Evolutionary conservation across 2,888 invertebrate genomes (phyloP).

Genomic region (Ypsolopha sequella): DNA sequence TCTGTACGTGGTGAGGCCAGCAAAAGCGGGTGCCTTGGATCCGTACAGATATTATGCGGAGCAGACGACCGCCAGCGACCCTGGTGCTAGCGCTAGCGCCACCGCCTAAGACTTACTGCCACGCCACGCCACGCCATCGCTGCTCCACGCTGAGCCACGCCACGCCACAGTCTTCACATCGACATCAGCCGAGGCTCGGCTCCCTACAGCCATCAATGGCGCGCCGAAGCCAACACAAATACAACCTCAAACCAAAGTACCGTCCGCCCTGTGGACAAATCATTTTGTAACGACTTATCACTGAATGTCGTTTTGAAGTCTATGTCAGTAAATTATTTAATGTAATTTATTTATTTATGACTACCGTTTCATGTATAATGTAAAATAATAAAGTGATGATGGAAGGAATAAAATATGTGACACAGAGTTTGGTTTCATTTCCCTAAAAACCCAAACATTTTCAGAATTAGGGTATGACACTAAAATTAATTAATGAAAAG

Average conservation of each 20-base stretch:
- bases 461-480: too few species aligned
- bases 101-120: neutral
- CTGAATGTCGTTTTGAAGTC: slow-evolving; percentile 49
- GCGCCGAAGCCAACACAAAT: slow-evolving; percentile 38
- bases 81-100: slow-evolving; percentile 8
- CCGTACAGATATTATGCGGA: slow-evolving; percentile 73
- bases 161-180: slow-evolving; percentile 8
- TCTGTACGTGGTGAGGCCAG: slow-evolving; percentile 73
- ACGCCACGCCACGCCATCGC: slow-evolving; percentile 26
- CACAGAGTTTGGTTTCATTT: slow-evolving; percentile 45
- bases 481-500: too few species aligned
- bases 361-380: slow-evolving; percentile 52
- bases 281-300: slow-evolving; percentile 31
- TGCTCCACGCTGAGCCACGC: slow-evolving; percentile 2
- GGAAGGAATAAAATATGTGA: slow-evolving; percentile 47
- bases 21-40: slow-evolving; percentile 65
- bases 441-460: neutral
- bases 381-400: slow-evolving; percentile 57
- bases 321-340: slow-evolving; percentile 67
- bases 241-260: slow-evolving; percentile 62
- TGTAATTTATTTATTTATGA: slow-evolving; percentile 67
- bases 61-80: slow-evolving; percentile 28
- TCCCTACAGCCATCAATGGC: slow-evolving; percentile 17
- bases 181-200: slow-evolving; percentile 5
- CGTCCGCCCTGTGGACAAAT: slow-evolving; percentile 40